phyloP scores from a whole-genome alignment of 2,113 vertebrate genomes.

The Sardina pilchardus region DNA sequence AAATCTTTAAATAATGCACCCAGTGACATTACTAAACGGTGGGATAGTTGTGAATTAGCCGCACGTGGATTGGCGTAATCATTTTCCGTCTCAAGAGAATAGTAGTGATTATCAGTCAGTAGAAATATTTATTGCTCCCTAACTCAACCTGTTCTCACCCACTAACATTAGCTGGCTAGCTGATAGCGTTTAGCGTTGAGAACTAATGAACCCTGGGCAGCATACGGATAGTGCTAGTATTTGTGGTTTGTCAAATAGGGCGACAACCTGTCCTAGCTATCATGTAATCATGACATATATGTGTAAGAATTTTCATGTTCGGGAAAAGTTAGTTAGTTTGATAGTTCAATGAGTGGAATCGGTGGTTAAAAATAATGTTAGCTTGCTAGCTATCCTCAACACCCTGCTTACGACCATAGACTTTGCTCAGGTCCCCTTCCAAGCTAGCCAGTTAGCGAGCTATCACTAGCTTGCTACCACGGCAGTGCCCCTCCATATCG shows the following conservation, averaged over 20 bases:
- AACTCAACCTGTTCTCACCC: constrained; percentile 31
- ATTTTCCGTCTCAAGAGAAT: neutral
- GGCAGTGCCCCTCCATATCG: neutral
- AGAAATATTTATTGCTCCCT: constrained; percentile 11
- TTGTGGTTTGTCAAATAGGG: neutral
- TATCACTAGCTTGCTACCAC: neutral
- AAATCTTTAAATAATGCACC: constrained; percentile 29
- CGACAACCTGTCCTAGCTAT: neutral
- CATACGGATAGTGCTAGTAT: constrained; percentile 14
- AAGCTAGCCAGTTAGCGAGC: neutral
- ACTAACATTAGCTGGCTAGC: constrained; percentile 39
- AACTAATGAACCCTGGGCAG: constrained; percentile 31
- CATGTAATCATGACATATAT: neutral
- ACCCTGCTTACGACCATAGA: neutral
- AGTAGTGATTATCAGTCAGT: neutral
- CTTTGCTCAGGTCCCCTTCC: neutral
- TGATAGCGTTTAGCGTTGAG: constrained; percentile 40
- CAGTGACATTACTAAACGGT: neutral
- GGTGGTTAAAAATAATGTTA: neutral
- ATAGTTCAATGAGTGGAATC: no score
- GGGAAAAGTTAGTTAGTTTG: no score
- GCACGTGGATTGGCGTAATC: neutral
- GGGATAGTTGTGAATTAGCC: neutral
- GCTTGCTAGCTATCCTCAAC: neutral
- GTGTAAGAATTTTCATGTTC: neutral